Evolutionary conservation across 35 echinoderm and acorn worm genomes (phyloP), one percentile per base, ranked within the genome.

Genomic region (Nesometra sesokonis): DNA sequence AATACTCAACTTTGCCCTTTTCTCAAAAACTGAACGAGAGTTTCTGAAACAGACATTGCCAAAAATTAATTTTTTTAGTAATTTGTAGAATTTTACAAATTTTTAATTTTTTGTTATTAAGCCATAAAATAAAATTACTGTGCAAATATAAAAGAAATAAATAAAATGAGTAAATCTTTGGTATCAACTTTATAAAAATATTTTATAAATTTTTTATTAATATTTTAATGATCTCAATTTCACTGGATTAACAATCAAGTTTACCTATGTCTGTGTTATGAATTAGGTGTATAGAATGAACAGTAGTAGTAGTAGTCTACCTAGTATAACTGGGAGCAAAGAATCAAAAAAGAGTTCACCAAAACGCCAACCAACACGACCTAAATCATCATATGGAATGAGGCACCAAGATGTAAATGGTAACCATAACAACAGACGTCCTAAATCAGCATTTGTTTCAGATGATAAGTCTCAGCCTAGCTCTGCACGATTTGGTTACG

Each of bases 371-470:
- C 90, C 89, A 91, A 97, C 11, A 93, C 9, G 94, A 37, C 94
- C 94, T 34, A 97, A 90, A 86, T 93, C 91, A 21, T 93, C 88
- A 9, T 97, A 93, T 46, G 94, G 94, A 34, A 91, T 87, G 0
- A 81, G 94, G 38, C 82, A 34, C 77, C 88, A 13, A 82, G 85
- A 34, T 78, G 89, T 43, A 76, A 31, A 52, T 32, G 84, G 84
- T 0, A 52, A 86, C 30, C 78, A 27, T 29, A 38, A 88, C 23
- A 81, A 47, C 36, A 29, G 35, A 9, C 89, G 94, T 32, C 94
- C 94, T 30, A 97, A 89, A 82, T 92, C 94, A 31, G 92, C 94
- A 2, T 77, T 90, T 81, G 91, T 31, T 86, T 89, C 11, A 93
- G 80, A 88, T 1, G 89, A 89, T 11, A 84, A 85, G 17, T 83